A percentile compares a stretch with the other conserved stretches of the same genome.
Conservation (phyloP, 2,888 invertebrate species). For the Odontothrips loti region DNA sequence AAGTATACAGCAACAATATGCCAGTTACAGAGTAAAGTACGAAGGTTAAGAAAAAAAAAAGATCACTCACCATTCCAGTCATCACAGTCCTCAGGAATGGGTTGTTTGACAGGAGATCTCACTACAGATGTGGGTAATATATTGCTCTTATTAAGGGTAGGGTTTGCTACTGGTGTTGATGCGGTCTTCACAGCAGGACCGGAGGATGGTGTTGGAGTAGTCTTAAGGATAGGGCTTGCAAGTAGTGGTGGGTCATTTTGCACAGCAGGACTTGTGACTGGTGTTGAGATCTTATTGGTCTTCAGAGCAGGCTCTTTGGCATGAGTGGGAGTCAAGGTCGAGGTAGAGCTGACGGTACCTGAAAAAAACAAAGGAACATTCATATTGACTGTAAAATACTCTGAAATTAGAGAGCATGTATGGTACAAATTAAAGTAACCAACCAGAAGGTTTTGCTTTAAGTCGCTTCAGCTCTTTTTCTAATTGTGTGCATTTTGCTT, state of each 20-base stretch:
- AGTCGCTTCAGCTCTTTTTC: neutral
- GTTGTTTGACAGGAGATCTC: neutral
- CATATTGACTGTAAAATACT: neutral
- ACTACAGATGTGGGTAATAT: neutral
- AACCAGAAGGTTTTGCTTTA: neutral
- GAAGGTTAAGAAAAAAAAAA: neutral
- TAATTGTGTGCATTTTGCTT: neutral
- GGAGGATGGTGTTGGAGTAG: neutral
- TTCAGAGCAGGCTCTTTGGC: neutral
- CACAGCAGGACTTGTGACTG: neutral
- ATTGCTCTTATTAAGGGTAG: neutral
- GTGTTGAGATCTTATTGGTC: neutral
- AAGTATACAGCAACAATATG: neutral
- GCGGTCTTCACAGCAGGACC: neutral
- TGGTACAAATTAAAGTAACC: neutral
- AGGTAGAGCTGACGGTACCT: neutral
- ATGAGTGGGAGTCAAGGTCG: neutral
- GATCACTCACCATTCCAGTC: neutral
- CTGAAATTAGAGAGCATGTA: neutral
- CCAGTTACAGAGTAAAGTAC: neutral
- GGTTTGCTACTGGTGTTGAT: neutral
- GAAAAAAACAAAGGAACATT: neutral
- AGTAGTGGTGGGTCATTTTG: neutral
- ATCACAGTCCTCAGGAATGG: neutral
- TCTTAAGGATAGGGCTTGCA: neutral